phyloP scores from a whole-genome alignment of 2,113 vertebrate genomes.

The Orycteropus afer region DNA sequence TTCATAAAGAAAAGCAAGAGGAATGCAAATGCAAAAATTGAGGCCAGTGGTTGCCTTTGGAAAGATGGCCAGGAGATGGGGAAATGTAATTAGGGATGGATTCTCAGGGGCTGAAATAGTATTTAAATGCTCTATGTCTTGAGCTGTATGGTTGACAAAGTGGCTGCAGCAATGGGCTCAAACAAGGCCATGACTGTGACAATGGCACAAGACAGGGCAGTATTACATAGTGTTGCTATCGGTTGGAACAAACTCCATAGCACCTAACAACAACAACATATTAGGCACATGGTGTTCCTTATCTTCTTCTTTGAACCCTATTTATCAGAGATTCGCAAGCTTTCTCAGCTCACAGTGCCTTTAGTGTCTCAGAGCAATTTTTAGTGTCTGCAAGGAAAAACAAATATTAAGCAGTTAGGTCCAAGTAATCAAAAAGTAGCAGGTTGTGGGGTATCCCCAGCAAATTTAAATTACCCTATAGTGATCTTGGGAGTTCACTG shows the following conservation, averaged over 20 bases:
- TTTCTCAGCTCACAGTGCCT: neutral
- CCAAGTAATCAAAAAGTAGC: neutral
- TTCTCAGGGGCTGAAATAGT: neutral
- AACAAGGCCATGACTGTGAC: too few species aligned
- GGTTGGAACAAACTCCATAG: too few species aligned
- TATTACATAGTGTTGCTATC: too few species aligned
- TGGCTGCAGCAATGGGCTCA: too few species aligned
- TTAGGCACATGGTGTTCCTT: neutral
- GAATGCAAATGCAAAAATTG: neutral
- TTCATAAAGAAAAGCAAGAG: neutral
- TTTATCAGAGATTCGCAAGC: neutral
- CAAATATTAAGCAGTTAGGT: neutral
- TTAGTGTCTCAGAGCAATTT: neutral
- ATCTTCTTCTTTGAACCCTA: neutral
- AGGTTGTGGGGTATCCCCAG: neutral
- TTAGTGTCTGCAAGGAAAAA: neutral
- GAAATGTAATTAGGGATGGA: neutral
- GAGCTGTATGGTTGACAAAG: neutral
- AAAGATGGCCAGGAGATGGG: neutral
- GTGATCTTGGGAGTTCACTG: too few species aligned
- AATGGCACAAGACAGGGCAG: too few species aligned
- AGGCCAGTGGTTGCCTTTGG: neutral
- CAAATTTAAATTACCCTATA: neutral
- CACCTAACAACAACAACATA: too few species aligned
- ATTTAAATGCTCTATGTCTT: neutral